Evolutionary conservation across 2,113 vertebrate species (phyloP).

Genomic region (Zootoca vivipara): DNA sequence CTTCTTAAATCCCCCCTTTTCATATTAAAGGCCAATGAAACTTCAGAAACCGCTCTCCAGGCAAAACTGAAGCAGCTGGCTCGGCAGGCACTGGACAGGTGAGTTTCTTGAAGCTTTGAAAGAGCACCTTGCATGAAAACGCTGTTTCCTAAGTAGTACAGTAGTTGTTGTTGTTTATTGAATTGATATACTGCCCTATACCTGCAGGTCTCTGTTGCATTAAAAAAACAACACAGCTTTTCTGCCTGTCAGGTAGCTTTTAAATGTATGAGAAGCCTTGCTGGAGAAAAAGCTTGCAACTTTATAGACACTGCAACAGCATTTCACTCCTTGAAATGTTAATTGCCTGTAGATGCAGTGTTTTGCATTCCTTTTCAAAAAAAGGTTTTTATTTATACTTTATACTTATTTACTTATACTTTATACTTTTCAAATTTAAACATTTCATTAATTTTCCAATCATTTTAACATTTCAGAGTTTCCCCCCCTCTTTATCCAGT

Average conservation of each 20-base stretch:
- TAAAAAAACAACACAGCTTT: neutral
- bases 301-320: neutral
- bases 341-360: neutral
- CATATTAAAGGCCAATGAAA: constrained; percentile 87
- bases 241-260: neutral
- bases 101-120: constrained; percentile 15
- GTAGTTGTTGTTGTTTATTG: too few relatives aligned
- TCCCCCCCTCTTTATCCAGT: too few relatives aligned
- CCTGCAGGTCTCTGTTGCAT: neutral
- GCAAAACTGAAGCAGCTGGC: constrained; percentile 95
- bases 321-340: neutral
- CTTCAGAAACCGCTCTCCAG: constrained; percentile 88
- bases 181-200: too few relatives aligned
- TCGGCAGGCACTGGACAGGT: constrained; percentile 96
- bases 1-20: constrained; percentile 22
- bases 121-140: neutral
- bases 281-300: neutral
- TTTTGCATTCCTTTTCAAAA: neutral
- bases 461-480: too few relatives aligned
- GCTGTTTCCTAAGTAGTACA: too few relatives aligned
- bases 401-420: too few relatives aligned
- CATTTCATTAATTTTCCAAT: too few relatives aligned
- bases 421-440: too few relatives aligned
- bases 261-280: neutral
- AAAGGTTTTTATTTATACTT: neutral